Percentiles rank a stretch among this genome's conserved stretches.
These are phyloP conservation scores for Polypedilum pembai DNA, from an alignment of 1,140 invertebrate species.

Conservation along the genomic window DNA sequence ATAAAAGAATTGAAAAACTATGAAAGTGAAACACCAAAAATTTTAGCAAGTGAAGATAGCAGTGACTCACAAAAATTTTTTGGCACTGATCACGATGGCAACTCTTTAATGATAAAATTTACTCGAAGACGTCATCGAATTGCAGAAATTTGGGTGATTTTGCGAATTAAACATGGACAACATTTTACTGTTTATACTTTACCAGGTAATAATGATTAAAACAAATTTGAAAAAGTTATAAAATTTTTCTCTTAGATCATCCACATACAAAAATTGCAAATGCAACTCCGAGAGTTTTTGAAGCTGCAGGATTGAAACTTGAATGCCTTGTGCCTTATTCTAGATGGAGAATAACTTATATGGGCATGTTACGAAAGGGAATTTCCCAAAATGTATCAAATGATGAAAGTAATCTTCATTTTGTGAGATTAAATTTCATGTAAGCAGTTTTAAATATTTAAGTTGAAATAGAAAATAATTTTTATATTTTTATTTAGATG, in stretches of 20 bases:
- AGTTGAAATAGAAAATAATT: not conserved
- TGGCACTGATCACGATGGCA: conserved; percentile 18
- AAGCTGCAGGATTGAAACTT: not conserved
- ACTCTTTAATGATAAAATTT: not conserved
- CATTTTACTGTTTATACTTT: not conserved
- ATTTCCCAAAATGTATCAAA: not conserved
- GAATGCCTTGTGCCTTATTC: not conserved
- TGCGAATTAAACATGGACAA: not conserved
- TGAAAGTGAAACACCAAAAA: conserved; percentile 6
- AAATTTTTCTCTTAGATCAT: not conserved
- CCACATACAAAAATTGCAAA: not conserved
- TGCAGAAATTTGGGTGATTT: conserved; percentile 12
- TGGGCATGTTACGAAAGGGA: not conserved
- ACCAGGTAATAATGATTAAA: not conserved
- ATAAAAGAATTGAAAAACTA: not conserved
- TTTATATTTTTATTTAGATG: not conserved
- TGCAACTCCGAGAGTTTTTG: not conserved
- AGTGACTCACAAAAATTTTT: not conserved
- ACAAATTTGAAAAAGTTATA: not conserved
- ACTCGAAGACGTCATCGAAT: not conserved
- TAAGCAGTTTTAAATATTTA: not conserved
- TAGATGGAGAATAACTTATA: not conserved
- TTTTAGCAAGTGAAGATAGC: not conserved
- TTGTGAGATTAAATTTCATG: conserved; percentile 14
- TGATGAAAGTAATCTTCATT: not conserved